Evolutionary conservation across 2,113 vertebrate species (phyloP).

Genomic region (Stegostoma tigrinum): DNA sequence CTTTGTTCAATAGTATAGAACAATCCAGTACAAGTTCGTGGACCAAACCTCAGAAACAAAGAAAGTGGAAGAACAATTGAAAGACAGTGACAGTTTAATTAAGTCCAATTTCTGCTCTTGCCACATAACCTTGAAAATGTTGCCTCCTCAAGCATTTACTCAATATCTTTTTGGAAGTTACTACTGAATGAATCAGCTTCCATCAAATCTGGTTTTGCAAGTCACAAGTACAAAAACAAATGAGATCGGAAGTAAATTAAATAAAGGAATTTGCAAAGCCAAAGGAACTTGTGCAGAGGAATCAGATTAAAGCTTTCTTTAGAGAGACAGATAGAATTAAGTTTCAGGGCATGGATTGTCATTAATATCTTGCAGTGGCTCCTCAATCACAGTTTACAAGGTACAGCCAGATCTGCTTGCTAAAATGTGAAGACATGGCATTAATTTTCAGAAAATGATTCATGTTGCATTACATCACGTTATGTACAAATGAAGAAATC

Average conservation of each 20-base stretch:
- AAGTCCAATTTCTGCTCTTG: background rate
- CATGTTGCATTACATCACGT: background rate
- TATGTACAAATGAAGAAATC: background rate
- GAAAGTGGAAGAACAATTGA: background rate
- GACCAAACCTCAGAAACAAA: no score
- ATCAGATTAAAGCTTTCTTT: background rate
- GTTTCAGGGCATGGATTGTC: background rate
- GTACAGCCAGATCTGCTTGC: background rate
- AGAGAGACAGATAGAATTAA: background rate
- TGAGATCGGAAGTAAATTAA: background rate
- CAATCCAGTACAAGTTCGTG: no score
- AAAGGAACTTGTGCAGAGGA: background rate
- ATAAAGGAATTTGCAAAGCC: background rate
- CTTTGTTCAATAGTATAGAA: no score
- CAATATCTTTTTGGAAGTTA: background rate
- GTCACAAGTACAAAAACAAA: background rate
- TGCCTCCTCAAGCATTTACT: background rate
- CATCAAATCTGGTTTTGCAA: background rate
- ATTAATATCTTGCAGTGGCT: background rate
- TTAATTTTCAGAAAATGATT: background rate
- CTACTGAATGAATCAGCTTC: background rate
- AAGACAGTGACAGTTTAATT: background rate
- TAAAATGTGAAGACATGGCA: background rate
- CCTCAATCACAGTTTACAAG: background rate
- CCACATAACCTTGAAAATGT: background rate